Evolutionary conservation across 2,797 vertebrate genomes (phyloP), one percentile per base, ranked within the genome.

Genomic region (Channa striata): DNA sequence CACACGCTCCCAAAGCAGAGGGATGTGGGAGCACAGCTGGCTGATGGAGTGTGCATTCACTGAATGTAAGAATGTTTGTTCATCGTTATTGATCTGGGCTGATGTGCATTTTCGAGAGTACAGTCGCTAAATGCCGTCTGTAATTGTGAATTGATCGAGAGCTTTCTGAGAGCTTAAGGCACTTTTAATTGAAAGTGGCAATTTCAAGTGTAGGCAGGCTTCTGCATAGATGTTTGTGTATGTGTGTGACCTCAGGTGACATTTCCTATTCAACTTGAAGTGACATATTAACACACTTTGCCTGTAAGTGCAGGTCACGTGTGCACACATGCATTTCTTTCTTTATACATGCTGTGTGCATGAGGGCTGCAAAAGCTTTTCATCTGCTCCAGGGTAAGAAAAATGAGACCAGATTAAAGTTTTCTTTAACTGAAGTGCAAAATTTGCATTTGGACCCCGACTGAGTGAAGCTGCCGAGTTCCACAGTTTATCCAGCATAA

Each of bases 131-230:
- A 83, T n/a, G 33, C 56, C 75, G 63, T 70, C 43, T 51, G 71
- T 87, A 83, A 88, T 76, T 84, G 80, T 69, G 63, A 74, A 90
- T 78, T 84, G 87, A 89, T 85, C 2, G 33, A 50, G 33, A 12
- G 56, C 59, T 84, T 71, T 82, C 8, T n/a, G 11, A 79, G 53
- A 0, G 67, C 64, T 79, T 72, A 70, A 58, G 56, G 42, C 36
- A 61, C 56, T 68, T 78, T 84, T 78, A 83, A 78, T 76, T 78
- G 75, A 74, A 81, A 81, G 57, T 39, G 33, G 48, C 52, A 62
- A 67, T 76, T 85, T 74, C 17, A 51, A 58, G 60, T 53, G 59
- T 59, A 14, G 72, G 46, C n/a, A 36, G 40, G 50, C 34, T 73
- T 40, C n/a, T 8, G 52, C 53, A 60, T 66, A 30, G 25, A 4